Percentiles rank a stretch among this genome's conserved stretches.
Conservation (phyloP, 2,797 vertebrate species). For the Balearica regulorum region DNA sequence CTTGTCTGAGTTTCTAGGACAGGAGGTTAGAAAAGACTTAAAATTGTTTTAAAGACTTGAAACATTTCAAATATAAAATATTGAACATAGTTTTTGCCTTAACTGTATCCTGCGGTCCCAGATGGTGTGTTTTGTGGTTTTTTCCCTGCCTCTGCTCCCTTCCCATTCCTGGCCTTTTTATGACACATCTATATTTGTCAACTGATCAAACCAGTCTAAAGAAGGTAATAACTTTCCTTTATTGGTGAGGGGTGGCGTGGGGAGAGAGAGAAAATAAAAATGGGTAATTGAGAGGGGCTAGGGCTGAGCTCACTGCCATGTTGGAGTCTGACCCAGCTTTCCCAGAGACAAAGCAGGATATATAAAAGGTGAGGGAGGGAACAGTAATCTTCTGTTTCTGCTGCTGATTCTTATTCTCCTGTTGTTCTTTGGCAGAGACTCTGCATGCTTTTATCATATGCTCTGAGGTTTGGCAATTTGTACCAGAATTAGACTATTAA, state of each 20-base stretch:
- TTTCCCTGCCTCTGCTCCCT: neutral
- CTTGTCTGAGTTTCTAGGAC: neutral
- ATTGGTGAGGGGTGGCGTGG: neutral
- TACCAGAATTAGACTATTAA: neutral
- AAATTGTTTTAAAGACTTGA: neutral
- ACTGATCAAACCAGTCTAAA: neutral
- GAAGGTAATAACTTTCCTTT: neutral
- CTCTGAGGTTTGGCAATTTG: neutral
- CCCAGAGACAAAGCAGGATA: neutral
- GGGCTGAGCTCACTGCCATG: neutral
- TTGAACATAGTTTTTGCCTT: neutral
- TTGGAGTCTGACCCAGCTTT: neutral
- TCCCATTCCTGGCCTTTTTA: neutral
- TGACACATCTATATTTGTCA: neutral
- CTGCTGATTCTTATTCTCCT: neutral
- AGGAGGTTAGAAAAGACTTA: neutral
- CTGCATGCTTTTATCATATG: neutral
- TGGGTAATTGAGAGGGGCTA: neutral
- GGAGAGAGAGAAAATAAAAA: neutral
- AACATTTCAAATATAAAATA: neutral
- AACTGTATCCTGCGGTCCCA: neutral
- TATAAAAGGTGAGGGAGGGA: neutral
- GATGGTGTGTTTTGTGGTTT: neutral
- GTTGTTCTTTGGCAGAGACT: neutral
- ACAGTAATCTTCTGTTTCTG: neutral